Conservation (phyloP, 2,113 vertebrate species). For the Grammomys surdaster region DNA sequence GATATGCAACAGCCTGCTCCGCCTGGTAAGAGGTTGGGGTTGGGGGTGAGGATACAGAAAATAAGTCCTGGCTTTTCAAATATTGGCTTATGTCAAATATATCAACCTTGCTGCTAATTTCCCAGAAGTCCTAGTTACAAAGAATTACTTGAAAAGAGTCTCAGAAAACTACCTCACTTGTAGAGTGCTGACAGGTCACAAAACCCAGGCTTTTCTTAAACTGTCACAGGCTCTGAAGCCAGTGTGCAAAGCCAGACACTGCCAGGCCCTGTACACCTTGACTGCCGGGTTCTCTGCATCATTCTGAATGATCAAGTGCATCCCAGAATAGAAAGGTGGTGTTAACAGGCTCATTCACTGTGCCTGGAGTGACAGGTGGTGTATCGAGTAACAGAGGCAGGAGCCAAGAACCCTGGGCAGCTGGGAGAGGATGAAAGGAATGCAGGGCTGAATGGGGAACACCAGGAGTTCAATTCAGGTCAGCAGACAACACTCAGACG, state of each 20-base stretch:
- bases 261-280: background rate
- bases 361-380: slow-evolving; percentile 76
- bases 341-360: slow-evolving; percentile 72
- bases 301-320: slow-evolving; percentile 73
- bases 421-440: slow-evolving; percentile 54
- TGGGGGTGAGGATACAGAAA: background rate
- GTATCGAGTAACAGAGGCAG: slow-evolving; percentile 56
- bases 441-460: slow-evolving; percentile 53
- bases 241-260: slow-evolving; percentile 38
- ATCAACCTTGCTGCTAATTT: background rate
- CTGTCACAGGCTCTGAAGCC: background rate
- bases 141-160: background rate
- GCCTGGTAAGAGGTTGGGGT: background rate
- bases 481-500: slow-evolving; percentile 2
- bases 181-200: slow-evolving; percentile 1
- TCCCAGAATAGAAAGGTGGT: slow-evolving; percentile 75
- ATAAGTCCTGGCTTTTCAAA: slow-evolving; percentile 34
- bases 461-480: slow-evolving; percentile 74
- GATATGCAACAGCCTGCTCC: background rate
- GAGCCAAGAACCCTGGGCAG: slow-evolving; percentile 70
- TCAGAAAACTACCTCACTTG: slow-evolving; percentile 43
- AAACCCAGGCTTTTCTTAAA: slow-evolving; percentile 53
- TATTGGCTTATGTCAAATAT: background rate
- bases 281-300: slow-evolving; percentile 61
- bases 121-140: background rate